Conservation (phyloP, 2,113 vertebrate species). For the Chamaea fasciata region DNA sequence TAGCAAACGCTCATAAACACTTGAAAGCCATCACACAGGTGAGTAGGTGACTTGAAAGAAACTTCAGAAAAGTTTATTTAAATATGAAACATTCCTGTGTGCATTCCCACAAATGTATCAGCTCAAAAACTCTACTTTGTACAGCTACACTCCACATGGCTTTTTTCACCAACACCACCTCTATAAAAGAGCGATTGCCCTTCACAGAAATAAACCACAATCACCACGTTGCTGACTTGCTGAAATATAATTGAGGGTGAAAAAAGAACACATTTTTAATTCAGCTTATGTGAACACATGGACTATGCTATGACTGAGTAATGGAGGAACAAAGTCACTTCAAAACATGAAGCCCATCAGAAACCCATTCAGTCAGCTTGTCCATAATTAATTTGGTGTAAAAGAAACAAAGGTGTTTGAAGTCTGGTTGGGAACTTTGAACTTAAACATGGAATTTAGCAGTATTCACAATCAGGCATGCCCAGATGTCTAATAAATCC, state of each 20-base stretch:
- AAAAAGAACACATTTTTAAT: background rate
- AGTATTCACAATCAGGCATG: background rate
- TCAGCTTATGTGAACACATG: background rate
- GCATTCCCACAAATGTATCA: rapidly evolving
- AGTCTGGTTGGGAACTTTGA: background rate
- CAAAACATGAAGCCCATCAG: background rate
- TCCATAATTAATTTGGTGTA: background rate
- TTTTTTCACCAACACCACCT: background rate
- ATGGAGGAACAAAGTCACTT: background rate
- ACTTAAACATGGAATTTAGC: background rate
- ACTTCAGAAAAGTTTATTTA: background rate
- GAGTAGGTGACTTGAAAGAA: background rate
- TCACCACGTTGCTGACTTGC: background rate
- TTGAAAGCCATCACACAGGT: background rate
- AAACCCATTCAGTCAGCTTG: background rate
- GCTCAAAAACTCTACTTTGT: background rate
- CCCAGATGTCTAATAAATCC: background rate
- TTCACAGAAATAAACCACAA: background rate
- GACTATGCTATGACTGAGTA: background rate
- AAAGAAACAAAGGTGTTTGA: background rate
- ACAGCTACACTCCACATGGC: background rate
- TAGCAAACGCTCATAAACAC: background rate
- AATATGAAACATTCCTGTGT: background rate
- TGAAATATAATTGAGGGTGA: background rate
- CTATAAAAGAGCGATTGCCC: background rate